These are phyloP conservation scores for Liolophura sinensis DNA, from an alignment of 1,140 invertebrate species.

Conservation along the genomic window DNA sequence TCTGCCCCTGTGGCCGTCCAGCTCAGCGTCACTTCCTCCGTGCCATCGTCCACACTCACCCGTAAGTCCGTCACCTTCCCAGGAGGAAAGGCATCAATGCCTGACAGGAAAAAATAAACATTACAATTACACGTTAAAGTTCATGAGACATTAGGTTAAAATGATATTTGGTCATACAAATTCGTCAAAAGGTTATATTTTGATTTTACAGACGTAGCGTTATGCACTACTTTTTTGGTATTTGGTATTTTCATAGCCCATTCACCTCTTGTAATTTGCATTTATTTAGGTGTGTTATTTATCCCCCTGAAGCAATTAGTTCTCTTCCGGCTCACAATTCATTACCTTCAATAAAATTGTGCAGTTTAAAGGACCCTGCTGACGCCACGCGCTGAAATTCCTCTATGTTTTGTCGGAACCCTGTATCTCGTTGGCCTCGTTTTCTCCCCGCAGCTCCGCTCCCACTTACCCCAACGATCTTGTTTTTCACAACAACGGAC, in stretches of 20 bases:
- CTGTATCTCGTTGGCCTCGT: neutral
- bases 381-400: neutral
- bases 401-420: constrained; percentile 3
- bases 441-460: constrained; percentile 7
- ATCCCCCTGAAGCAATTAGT: too few relatives aligned
- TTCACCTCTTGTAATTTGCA: neutral
- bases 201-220: too few relatives aligned
- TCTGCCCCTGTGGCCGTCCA: constrained; percentile 39
- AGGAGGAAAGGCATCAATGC: constrained; percentile 45
- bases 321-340: neutral
- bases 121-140: constrained; percentile 5
- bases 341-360: neutral
- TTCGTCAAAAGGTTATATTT: too few relatives aligned
- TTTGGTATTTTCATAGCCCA: too few relatives aligned
- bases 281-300: neutral
- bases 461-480: neutral
- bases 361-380: neutral
- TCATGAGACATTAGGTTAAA: too few relatives aligned
- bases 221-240: neutral
- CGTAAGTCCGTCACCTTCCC: constrained; percentile 49
- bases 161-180: too few relatives aligned
- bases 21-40: constrained; percentile 27
- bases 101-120: neutral
- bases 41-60: constrained; percentile 27
- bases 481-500: constrained; percentile 1